These are phyloP conservation scores for Liasis olivaceus DNA, from an alignment of 2,797 vertebrate genomes.

Conservation along the genomic window DNA sequence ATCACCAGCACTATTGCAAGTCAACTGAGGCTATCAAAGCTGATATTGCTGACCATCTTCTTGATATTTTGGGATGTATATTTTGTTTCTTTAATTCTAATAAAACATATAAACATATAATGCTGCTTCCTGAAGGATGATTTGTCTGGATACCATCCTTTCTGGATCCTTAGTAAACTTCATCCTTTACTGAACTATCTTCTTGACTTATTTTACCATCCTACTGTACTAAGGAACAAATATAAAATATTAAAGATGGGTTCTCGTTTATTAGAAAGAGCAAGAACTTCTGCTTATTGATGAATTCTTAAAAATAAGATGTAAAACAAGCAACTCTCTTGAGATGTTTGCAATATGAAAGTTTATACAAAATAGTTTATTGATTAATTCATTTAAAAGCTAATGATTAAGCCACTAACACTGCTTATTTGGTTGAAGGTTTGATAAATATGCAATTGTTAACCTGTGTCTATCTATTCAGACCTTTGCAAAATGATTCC, in stretches of 20 bases:
- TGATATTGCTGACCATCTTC: not conserved
- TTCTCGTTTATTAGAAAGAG: not conserved
- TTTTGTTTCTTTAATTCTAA: not conserved
- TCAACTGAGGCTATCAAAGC: not conserved
- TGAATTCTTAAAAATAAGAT: not conserved
- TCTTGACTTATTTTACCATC: not conserved
- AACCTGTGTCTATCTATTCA: not conserved
- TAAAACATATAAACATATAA: not conserved
- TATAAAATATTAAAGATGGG: not conserved
- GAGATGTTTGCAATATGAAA: not conserved
- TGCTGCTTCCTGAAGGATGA: not conserved
- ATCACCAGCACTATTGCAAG: not conserved
- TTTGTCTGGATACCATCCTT: not conserved
- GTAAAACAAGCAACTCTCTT: not conserved
- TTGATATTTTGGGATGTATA: not conserved
- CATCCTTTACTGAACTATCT: not conserved
- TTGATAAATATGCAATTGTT: not conserved
- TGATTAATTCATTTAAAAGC: not conserved
- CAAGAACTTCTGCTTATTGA: not conserved
- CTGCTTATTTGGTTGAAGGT: not conserved
- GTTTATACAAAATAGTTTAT: not conserved
- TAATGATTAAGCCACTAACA: not conserved
- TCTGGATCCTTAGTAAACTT: not conserved
- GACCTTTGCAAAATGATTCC: not conserved
- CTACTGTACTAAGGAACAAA: not conserved